Base-by-base conservation (phyloP, 2,113 vertebrate genomes). In the Lutjanus erythropterus region DNA sequence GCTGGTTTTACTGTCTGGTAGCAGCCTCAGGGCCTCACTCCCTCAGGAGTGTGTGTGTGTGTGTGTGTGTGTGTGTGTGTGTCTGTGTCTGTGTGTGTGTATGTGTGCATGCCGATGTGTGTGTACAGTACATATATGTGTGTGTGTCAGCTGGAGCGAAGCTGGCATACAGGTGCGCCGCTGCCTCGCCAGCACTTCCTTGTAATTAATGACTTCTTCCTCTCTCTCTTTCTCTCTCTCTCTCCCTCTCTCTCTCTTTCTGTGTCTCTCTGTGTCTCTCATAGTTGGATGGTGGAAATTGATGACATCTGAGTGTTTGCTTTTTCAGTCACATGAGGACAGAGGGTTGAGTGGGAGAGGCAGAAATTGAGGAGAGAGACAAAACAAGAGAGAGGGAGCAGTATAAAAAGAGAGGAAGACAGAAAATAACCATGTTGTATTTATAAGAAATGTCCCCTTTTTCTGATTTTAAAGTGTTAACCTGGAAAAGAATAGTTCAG, bases 131-230 rank as follows among this genome's bases (percentile, higher is more conserved):
- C 9, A 11, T 50, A 11, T 50, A 27, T 58, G 37, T 73, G 77
- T 81, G 84, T 81, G 88, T 70, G 78, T 90, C 86, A 91, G 84
- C 90, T 90, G 83, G 79, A 86, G 84, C 49, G 19, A 85, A 88
- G 88, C 88, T 87, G 81, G 84, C 59, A 61, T 94, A 93, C 94
- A 94, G 93, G 94, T 95, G 94, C 78, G 75, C 85, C 55, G 50
- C 68, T 93, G 89, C 91, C 88, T 91, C 75, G 89, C 90, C 92
- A 93, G 93, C 91, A 94, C 85, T 94, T 94, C 92, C 91, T 93
- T 86, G 90, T 92, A 94, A 95, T 95, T 93, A 94, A 95, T 95
- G 91, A 90, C 90, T 88, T 78, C 81, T 92, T 92, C 89, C 90
- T 91, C 85, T 67, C 80, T 81, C 55, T 72, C 55, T 47, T 25